Conservation (phyloP, 1,140 invertebrate genomes). For the honey bee (Apis mellifera) region Amel_HAv3.1 CM009931.2:27413501-27414000, state of each 20-base stretch:
- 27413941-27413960: slow-evolving; percentile 34
- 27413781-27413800: slow-evolving; percentile 54
- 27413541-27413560: slow-evolving; percentile 75
- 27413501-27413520: slow-evolving; percentile 44
- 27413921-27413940: slow-evolving; percentile 25
- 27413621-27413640: not conserved
- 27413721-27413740: slow-evolving; percentile 49
- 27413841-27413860: not conserved
- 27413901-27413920: not conserved
- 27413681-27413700: slow-evolving; percentile 70
- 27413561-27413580: slow-evolving; percentile 73
- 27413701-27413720: slow-evolving; percentile 44
- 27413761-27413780: slow-evolving; percentile 69
- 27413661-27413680: slow-evolving; percentile 74
- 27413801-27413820: no score
- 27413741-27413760: slow-evolving; percentile 69
- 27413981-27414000: slow-evolving; percentile 40
- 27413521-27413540: slow-evolving; percentile 69
- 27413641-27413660: slow-evolving; percentile 55
- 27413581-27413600: slow-evolving; percentile 65
- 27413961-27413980: slow-evolving; percentile 30
- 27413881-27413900: slow-evolving; percentile 9
- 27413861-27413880: slow-evolving; percentile 20
- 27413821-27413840: slow-evolving; percentile 41
- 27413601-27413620: not conserved